Base-by-base conservation (phyloP, 2,888 invertebrate genomes). In the Agrochola lychnidis region DNA sequence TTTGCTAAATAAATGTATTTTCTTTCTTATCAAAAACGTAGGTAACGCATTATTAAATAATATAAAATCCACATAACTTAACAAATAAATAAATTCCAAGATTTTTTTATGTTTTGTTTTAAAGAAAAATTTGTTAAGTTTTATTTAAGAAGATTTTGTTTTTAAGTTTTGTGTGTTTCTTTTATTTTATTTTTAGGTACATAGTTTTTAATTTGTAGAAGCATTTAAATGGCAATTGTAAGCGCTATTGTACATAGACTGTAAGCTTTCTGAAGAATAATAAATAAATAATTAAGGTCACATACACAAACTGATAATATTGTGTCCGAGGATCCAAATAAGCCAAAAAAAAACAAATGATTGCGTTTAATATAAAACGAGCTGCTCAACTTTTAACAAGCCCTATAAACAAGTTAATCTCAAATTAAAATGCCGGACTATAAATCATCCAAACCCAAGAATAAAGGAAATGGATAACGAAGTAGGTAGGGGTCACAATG, bases 401-500 rank as follows among this genome's bases (percentile, higher is more conserved):
- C 25, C 30, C 22, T n/a, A 3, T 12, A 45, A 45, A 76, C 45
- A 36, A 64, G 40, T 53, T 61, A 66, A 66, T 62, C 19, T 36
- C 4, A 68, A 70, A 45, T 73, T 83, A 63, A 59, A 73, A 78
- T 71, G 40, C 69, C 64, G 42, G 61, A 69, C 78, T 72, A 73
- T 83, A 81, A 88, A 82, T 87, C 71, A 78, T 69, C 61, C 40
- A 14, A 42, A 73, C 53, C 59, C 79, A 73, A 76, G 83, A 81
- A 76, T 66, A 62, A 82, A 77, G 75, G 63, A 70, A 78, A 82
- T 64, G 76, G 75, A 57, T 83, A 79, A 79, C 70, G 67, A 63
- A 76, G 73, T 74, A 74, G 74, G 73, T 76, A 67, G 66, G 89
- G 84, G 82, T 83, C 80, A 82, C 84, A 89, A 84, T 89, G 81